Base-by-base conservation (phyloP, 2,888 invertebrate genomes). In the Plusia festucae region DNA sequence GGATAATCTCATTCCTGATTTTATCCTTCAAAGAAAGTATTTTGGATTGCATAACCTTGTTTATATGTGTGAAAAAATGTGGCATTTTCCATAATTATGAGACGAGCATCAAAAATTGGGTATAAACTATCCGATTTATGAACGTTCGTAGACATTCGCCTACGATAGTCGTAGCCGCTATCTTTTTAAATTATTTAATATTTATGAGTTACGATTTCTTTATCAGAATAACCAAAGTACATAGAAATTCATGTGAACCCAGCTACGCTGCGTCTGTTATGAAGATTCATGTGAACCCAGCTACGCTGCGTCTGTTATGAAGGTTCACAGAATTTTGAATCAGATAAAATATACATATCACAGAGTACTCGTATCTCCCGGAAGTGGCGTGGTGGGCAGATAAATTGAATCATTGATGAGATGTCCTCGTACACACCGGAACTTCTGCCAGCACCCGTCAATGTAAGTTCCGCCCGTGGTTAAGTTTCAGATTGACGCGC, bases 381-480 rank as follows among this genome's bases (percentile, higher is more conserved):
- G 69, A 70, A 73, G 53, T 67, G 55, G 70, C 55, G 71, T 56
- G 73, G 72, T 74, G 78, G 78, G 69, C 74, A 76, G 82, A 85
- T 83, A 84, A 85, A 89, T 85, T 85, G 84, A 89, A 90, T 88
- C 85, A 89, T 88, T 85, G 83, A 87, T 88, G 78, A 65, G 73
- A 79, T 78, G 81, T 82, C 79, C 81, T 76, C 73, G 79, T 76
- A 71, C 60, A 66, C 57, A 59, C 60, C 73, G 75, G 68, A 78
- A 77, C 61, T 81, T 81, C 73, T 63, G 69, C 63, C 65, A 68
- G 70, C 68, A 66, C 56, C 74, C 78, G 70, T 78, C 81, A 74
- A 74, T 74, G 54, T 61, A 74, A 78, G 81, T 78, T 81, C 80
- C 77, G 79, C 53, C 58, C 67, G 58, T 74, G 74, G 78, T 82